Evolutionary conservation across 2,113 vertebrate species (phyloP), one percentile per base, ranked within the genome.

Genomic region (Indri indri): DNA sequence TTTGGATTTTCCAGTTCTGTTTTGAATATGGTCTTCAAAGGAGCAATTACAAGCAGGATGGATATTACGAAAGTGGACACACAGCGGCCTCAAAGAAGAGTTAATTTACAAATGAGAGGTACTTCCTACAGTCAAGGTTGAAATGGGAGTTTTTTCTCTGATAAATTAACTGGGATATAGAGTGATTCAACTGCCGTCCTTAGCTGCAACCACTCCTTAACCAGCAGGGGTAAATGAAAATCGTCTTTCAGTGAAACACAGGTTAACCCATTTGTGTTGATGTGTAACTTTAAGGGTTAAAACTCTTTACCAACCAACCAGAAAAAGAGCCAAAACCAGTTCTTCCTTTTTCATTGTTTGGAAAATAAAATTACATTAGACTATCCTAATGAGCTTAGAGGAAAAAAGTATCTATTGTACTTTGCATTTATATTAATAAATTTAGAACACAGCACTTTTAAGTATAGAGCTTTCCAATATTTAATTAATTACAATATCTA

Each of bases 351-450:
- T 37, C n/a, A 45, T 42, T 90, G n/a, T 87, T 83, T 84, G 30
- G 70, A 45, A 94, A 92, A 90, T 57, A 93, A 91, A 86, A 97
- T 61, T 83, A 76, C 1, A 32, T 90, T 71, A 93, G 18, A 57
- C 9, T 88, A 45, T 54, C 9, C 22, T 90, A 71, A 70, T 50
- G 25, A 61, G 52, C 57, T 81, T 80, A 50, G 20, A 65, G 71
- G 45, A 23, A 57, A 27, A 14, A 79, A 52, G 76, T 13, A 52
- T 50, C 14, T n/a, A 59, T 45, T 63, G 11, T 18, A 70, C 57
- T 80, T 87, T 57, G 10, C 47, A 65, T 84, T 80, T 66, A 76
- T 65, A 81, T 65, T 52, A 90, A 87, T 94, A 80, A 34, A 91
- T 77, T 59, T 91, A 89, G 47, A 85, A 12, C 63, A 90, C 70